A percentile compares a stretch with the other conserved stretches of the same genome.
phyloP scores from a whole-genome alignment of 2,888 invertebrate genomes.

The Epiblema foenella region DNA sequence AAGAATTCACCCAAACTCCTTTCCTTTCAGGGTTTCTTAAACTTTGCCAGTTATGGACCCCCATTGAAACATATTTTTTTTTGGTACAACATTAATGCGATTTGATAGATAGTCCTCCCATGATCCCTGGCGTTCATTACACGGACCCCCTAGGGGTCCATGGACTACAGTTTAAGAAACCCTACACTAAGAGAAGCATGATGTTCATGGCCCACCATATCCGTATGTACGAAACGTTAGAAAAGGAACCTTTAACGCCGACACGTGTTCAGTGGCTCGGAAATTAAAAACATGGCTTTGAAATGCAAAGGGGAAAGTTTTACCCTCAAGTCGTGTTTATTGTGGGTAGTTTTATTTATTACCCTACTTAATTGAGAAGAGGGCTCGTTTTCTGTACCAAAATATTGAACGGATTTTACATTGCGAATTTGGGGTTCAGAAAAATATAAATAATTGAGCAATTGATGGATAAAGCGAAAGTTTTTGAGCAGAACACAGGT shows the following conservation, averaged over 20 bases:
- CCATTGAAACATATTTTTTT: too few species aligned
- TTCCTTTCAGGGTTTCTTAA: too few species aligned
- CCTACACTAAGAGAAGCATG: too few species aligned
- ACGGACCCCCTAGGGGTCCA: too few species aligned
- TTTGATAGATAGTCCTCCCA: too few species aligned
- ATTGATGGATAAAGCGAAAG: not conserved
- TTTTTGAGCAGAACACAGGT: not conserved
- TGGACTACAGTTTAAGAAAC: too few species aligned
- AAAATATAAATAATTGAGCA: not conserved
- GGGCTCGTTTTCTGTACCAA: constrained; percentile 8
- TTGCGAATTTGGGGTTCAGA: not conserved
- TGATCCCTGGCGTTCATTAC: too few species aligned
- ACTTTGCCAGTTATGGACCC: too few species aligned
- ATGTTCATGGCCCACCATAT: constrained; percentile 32
- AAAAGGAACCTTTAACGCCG: constrained; percentile 55
- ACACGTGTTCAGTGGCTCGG: constrained; percentile 72
- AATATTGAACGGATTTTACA: constrained; percentile 14
- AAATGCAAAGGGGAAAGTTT: constrained; percentile 73
- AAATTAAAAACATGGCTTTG: constrained; percentile 78
- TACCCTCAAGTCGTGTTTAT: constrained; percentile 43
- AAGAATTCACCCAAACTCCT: too few species aligned
- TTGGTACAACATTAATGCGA: too few species aligned
- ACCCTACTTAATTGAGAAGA: constrained; percentile 40
- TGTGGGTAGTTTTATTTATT: constrained; percentile 43
- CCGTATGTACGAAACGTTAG: constrained; percentile 57